A percentile compares a stretch with the other conserved stretches of the same genome.
phyloP scores from a whole-genome alignment of 2,113 vertebrate species.

The Ptilorrhoa leucosticta region DNA sequence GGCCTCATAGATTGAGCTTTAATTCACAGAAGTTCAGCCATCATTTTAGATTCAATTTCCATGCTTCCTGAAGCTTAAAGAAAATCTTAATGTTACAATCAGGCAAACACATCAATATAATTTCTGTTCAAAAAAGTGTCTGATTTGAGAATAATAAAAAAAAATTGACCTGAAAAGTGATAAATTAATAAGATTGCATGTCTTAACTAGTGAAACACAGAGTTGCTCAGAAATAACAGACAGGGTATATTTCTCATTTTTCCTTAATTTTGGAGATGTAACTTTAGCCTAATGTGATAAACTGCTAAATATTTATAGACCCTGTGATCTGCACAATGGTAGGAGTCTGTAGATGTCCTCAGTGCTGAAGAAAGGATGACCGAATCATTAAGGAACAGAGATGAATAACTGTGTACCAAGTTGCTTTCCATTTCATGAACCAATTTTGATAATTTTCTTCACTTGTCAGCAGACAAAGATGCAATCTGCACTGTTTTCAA shows the following conservation, averaged over 20 bases:
- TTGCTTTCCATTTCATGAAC: background rate
- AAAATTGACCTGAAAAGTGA: background rate
- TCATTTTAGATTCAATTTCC: background rate
- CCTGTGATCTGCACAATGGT: background rate
- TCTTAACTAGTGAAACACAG: background rate
- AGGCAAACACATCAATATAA: background rate
- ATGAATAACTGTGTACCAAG: background rate
- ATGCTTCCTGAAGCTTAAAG: background rate
- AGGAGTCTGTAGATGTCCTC: background rate
- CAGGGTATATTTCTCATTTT: background rate
- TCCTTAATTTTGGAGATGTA: background rate
- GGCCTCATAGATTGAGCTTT: background rate
- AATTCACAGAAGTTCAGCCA: background rate
- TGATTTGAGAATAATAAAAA: background rate
- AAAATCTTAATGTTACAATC: background rate
- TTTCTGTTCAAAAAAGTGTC: background rate
- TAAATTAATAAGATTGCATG: background rate
- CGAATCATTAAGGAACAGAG: background rate
- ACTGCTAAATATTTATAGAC: background rate
- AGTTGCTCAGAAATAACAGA: background rate
- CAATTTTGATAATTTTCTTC: background rate
- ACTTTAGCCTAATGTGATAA: background rate
- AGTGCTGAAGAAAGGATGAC: background rate
- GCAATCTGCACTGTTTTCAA: background rate
- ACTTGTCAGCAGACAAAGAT: background rate